Conservation (phyloP, 2,797 vertebrate genomes). For the Liparis tanakae region DNA sequence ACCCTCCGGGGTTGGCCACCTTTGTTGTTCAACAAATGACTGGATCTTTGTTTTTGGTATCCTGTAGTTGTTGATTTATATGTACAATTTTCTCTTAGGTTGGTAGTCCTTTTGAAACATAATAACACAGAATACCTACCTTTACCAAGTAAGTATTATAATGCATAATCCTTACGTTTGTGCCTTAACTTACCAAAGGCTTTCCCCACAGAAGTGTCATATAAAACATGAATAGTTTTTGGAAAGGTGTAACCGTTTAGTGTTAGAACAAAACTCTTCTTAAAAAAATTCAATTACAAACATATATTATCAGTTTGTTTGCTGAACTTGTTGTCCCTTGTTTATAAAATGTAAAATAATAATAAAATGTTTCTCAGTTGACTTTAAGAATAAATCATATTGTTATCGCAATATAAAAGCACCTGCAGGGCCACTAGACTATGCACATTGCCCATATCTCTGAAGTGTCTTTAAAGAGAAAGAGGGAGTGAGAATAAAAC, state of each 20-base stretch:
- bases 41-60: not conserved
- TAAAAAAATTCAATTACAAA: not conserved
- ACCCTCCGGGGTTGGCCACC: no score
- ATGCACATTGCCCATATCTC: slow-evolving; percentile 5
- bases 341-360: not conserved
- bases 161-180: not conserved
- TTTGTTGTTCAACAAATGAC: no score
- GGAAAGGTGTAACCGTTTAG: not conserved
- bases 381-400: not conserved
- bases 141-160: not conserved
- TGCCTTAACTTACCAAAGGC: not conserved
- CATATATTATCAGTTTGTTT: not conserved
- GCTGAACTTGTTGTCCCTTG: not conserved
- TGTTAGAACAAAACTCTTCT: not conserved
- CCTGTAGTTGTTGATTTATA: not conserved
- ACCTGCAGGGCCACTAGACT: not conserved
- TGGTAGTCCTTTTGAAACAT: not conserved
- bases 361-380: not conserved
- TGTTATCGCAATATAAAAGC: not conserved
- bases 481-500: slow-evolving; percentile 26
- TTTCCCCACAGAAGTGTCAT: not conserved
- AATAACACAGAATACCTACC: not conserved
- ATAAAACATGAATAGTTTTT: not conserved
- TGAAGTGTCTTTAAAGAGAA: slow-evolving; percentile 34
- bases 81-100: not conserved